A percentile compares a stretch with the other conserved stretches of the same genome.
Conservation (phyloP, 1,140 invertebrate genomes). For the Potamilus streckersoni region DNA sequence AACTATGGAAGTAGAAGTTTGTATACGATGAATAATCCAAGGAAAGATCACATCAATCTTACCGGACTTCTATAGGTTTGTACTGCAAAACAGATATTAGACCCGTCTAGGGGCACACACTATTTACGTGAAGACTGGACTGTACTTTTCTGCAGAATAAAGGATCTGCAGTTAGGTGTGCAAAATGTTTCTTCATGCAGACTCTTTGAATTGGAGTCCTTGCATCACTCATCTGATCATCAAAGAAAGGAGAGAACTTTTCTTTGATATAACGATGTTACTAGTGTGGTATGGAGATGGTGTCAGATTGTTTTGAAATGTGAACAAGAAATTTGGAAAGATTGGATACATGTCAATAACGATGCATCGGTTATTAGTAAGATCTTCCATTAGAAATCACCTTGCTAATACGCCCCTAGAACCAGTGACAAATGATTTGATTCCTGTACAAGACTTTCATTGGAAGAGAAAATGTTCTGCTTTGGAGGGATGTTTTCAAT, state of each 20-base stretch:
- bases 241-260: slow-evolving; percentile 8
- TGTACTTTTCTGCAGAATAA: no score
- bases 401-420: not conserved
- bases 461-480: not conserved
- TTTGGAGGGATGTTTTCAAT: not conserved
- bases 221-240: slow-evolving; percentile 10
- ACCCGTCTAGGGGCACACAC: no score
- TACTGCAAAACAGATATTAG: no score
- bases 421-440: not conserved
- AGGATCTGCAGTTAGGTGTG: no score
- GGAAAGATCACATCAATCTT: no score
- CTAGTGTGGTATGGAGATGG: not conserved
- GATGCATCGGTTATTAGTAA: not conserved
- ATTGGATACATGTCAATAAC: not conserved
- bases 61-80: no score
- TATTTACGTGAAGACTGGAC: no score
- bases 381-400: not conserved
- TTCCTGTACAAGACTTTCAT: not conserved
- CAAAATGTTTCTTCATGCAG: no score
- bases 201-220: no score
- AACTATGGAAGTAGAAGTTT: no score
- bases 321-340: not conserved
- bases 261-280: not conserved
- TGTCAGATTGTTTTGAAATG: not conserved
- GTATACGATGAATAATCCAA: no score